Base-by-base conservation (phyloP, 2,113 vertebrate genomes). In the Hyperopisus bebe region DNA sequence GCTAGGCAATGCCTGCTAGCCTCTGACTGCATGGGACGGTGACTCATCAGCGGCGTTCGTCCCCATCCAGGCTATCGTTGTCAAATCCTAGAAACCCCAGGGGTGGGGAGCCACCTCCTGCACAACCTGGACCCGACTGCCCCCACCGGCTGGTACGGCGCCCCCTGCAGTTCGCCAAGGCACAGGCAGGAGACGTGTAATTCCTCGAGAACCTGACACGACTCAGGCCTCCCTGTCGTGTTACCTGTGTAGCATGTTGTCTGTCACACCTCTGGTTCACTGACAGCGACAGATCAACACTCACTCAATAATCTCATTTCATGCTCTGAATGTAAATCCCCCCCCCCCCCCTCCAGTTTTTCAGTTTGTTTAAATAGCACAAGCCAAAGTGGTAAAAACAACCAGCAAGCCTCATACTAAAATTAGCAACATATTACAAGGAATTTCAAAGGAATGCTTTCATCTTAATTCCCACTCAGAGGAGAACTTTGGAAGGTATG, bases 191-290 rank as follows among this genome's bases (percentile, higher is more conserved):
- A 51, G 53, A 44, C 82, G 50, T 77, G 87, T 83, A 35, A 90
- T 83, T 51, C 88, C 88, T 31, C 31, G 24, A 39, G 87, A 83
- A 90, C 89, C 88, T 90, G 84, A 87, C 88, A 91, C 46, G 50
- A 46, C 35, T 47, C 89, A 31, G 31, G 24, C 9, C 39, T 31
- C 51, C n/a, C 53, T 21, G 24, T n/a, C 5, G 17, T 87, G 83
- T 87, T 82, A 89, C 87, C 88, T 74, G 44, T 91, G 87, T 89
- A 89, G 39, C 17, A 7, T 46, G 88, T 89, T 89, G 88, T 89
- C 88, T 90, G 70, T 85, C 91, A 50, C 83, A 21, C 55, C 88
- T 51, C 85, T 11, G 62, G 24, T 86, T 85, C 86, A 46, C 91
- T n/a, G 31, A 39, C 17, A 21, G 35, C 74, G 15, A 46, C 31